phyloP scores from a whole-genome alignment of 2,113 vertebrate genomes.

The Mohoua ochrocephala region DNA sequence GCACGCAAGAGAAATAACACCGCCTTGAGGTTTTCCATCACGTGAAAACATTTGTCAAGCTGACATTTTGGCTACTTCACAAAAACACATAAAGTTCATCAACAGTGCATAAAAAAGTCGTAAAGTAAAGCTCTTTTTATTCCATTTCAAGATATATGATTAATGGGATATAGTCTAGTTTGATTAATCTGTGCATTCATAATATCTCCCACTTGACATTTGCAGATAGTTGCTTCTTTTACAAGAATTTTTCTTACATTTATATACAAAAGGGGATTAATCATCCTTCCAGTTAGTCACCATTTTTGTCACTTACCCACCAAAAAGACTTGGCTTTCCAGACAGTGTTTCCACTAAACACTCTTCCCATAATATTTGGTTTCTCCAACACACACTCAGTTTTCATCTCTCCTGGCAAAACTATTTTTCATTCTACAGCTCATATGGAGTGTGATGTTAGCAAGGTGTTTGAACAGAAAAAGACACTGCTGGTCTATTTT shows the following conservation, averaged over 20 bases:
- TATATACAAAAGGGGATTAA: slow-evolving; percentile 3
- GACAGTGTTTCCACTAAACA: background rate
- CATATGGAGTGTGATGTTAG: background rate
- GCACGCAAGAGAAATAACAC: background rate
- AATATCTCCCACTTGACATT: background rate
- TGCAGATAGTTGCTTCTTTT: background rate
- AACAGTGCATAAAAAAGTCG: background rate
- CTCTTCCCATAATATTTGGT: background rate
- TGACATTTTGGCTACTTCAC: slow-evolving; percentile 65
- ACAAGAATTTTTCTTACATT: slow-evolving; percentile 5
- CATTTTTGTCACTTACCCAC: background rate
- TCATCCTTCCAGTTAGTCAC: background rate
- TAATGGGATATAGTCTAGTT: slow-evolving; percentile 23
- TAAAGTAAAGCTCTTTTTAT: slow-evolving; percentile 31
- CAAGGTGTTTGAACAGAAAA: background rate
- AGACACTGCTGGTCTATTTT: background rate
- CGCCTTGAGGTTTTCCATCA: slow-evolving; percentile 19
- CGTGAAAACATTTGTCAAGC: slow-evolving; percentile 54
- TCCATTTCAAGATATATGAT: slow-evolving; percentile 3
- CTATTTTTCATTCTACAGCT: background rate
- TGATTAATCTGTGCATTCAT: slow-evolving; percentile 49
- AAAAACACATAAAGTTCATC: slow-evolving; percentile 47
- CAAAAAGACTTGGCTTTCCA: background rate
- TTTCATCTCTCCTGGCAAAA: background rate
- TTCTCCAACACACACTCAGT: background rate